Evolutionary conservation across 2,888 invertebrate genomes (phyloP), one percentile per base, ranked within the genome.

Genomic region (Megamerina dolium): DNA sequence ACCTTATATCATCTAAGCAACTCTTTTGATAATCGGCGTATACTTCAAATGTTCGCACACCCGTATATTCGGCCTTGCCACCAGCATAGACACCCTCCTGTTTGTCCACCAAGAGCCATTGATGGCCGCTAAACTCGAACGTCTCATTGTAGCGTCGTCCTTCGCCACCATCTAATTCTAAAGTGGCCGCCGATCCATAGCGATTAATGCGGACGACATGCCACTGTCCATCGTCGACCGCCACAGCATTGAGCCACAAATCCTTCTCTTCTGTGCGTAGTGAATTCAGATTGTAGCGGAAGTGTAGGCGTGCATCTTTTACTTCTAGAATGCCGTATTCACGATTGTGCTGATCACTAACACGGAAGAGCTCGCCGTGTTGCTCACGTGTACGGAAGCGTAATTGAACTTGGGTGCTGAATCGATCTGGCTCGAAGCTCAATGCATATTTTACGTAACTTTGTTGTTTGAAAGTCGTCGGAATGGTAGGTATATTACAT

Each of bases 361-460:
- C 91, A 49, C 93, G 78, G 73, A 96, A 93, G 20, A 97, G 77
- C 72, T 95, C 92, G 1, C 96, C 96, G 59, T 88, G 86, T 46
- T 87, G 86, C 70, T 95, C 92, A 21, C 93, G 79, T 1, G 96
- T 95, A 51, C 97, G 80, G 75, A 99, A 96, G 55, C 92, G 77
- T 41, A 97, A 74, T 70, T 96, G 93, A 51, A 97, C 81, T 72
- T 94, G 90, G 1, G 92, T 94, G 40, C 87, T 87, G 63, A 90
- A 94, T 56, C 88, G 79, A 62, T 93, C 90, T 0, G 93, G 93
- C 64, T 93, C 92, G 66, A 93, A 94, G 57, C 91, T 91, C 23
- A 96, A 74, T 2, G 93, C 92, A 68, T 95, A 96, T 68, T 94
- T 93, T n/a, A 96, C 92, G 70, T 94, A 96, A 54, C 93, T 93